A percentile compares a stretch with the other conserved stretches of the same genome.
These are phyloP conservation scores for Rattus norvegicus DNA, from an alignment of 2,113 vertebrate genomes.

Conservation along the genomic window GRCr8 NC_086027.1:91675001-91675500, in stretches of 20 bases:
- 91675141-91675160: neutral
- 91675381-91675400: neutral
- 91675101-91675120: neutral
- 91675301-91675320: neutral
- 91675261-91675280: neutral
- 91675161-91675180: neutral
- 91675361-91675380: neutral
- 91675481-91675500: neutral
- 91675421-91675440: neutral
- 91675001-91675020: neutral
- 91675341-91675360: fast-evolving
- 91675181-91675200: neutral
- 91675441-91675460: neutral
- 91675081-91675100: neutral
- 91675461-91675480: neutral
- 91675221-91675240: neutral
- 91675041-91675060: neutral
- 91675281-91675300: neutral
- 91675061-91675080: neutral
- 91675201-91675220: neutral
- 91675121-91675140: neutral
- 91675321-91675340: neutral
- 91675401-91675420: neutral
- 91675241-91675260: neutral
- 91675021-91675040: neutral